A percentile compares a stretch with the other conserved stretches of the same genome.
Conservation (phyloP, 2,888 invertebrate species). For the Agapostemon virescens region DNA sequence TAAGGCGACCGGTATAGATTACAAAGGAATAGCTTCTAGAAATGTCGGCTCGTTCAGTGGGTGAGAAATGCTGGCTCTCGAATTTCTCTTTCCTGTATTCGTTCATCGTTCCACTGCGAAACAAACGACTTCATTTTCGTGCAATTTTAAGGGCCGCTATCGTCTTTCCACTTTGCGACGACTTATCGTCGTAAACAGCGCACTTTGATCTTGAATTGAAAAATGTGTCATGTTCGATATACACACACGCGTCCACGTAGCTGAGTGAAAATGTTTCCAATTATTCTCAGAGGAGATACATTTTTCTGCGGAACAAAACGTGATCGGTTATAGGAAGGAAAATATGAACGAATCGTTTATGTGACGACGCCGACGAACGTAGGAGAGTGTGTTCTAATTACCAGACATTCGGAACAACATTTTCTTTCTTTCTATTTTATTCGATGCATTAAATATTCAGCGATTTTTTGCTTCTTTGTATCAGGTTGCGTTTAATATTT, state of each 20-base stretch:
- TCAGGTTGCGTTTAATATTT: no score
- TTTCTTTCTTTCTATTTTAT: background rate
- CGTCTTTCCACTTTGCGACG: slow-evolving; percentile 14
- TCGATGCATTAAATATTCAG: background rate
- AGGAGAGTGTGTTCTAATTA: background rate
- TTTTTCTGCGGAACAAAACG: background rate
- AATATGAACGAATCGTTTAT: background rate
- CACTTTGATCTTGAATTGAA: slow-evolving; percentile 3
- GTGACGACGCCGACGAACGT: background rate
- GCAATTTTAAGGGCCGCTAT: slow-evolving; percentile 9
- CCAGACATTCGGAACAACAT: background rate
- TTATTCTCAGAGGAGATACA: background rate
- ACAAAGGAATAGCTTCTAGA: slow-evolving; percentile 62
- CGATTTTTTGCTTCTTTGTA: background rate
- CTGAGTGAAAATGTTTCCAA: background rate
- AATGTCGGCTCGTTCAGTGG: slow-evolving; percentile 50
- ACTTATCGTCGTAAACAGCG: slow-evolving; percentile 13
- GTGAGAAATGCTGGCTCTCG: slow-evolving; percentile 53
- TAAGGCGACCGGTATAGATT: slow-evolving; percentile 59
- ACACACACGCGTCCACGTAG: background rate
- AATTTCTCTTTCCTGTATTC: slow-evolving; percentile 51
- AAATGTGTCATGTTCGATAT: background rate
- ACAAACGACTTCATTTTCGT: slow-evolving; percentile 54
- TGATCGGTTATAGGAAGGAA: background rate
- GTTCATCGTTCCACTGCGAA: slow-evolving; percentile 15